Evolutionary conservation across 2,797 vertebrate genomes (phyloP).

Genomic region (Sebastes cheni): DNA sequence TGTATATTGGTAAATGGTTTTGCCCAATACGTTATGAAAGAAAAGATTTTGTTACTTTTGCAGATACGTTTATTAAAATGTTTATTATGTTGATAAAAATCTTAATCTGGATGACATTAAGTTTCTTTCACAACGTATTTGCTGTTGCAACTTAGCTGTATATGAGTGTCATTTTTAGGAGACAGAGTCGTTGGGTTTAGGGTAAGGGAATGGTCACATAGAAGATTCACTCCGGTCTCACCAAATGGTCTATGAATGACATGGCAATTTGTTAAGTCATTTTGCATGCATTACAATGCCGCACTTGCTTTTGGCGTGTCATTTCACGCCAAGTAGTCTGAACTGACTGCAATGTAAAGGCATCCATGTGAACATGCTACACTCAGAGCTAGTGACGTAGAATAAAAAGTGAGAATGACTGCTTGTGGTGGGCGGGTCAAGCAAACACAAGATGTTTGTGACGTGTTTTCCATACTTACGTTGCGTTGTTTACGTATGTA

Average conservation of each 20-base stretch:
- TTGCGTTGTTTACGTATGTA: not conserved
- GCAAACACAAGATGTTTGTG: not conserved
- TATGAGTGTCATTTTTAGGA: not conserved
- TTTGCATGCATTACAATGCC: not conserved
- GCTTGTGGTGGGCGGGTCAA: not conserved
- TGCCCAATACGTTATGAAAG: not conserved
- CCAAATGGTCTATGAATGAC: not conserved
- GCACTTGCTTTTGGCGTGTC: not conserved
- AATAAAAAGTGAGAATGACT: not conserved
- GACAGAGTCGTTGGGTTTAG: not conserved
- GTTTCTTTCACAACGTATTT: slow-evolving; percentile 4
- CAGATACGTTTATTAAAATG: not conserved
- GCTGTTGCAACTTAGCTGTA: not conserved
- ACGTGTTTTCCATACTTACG: not conserved
- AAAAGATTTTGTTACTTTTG: not conserved
- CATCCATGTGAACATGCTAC: not conserved
- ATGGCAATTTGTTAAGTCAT: not conserved
- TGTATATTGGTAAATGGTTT: not conserved
- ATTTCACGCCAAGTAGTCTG: not conserved
- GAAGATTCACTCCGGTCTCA: not conserved
- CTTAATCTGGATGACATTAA: not conserved
- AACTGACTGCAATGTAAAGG: not conserved
- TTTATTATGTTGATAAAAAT: not conserved
- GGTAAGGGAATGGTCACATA: not conserved
- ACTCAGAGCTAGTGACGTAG: not conserved